These are phyloP conservation scores for Zelostemma sp. DNA, from an alignment of 1,140 invertebrate genomes.

Conservation along the genomic window DNA sequence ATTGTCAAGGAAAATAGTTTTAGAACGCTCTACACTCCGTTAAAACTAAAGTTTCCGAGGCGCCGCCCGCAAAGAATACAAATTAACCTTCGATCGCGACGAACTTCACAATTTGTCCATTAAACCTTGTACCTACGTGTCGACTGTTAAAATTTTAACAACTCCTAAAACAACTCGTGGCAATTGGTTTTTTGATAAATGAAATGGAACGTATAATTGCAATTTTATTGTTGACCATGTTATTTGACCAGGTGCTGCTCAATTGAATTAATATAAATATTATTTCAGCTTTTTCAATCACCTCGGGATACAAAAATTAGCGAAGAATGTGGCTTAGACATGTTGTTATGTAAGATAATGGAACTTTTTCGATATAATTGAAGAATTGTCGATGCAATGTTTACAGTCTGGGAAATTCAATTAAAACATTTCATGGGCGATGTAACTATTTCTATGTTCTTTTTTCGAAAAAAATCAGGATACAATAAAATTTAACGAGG, in stretches of 20 bases:
- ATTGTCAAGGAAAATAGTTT: slow-evolving; percentile 18
- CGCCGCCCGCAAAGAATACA: slow-evolving; percentile 52
- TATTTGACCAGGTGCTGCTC: slow-evolving; percentile 52
- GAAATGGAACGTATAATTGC: no score
- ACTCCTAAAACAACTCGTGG: no score
- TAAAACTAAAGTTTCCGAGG: slow-evolving; percentile 44
- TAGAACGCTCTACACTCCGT: slow-evolving; percentile 13
- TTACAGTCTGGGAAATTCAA: no score
- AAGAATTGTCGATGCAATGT: no score
- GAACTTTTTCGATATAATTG: no score
- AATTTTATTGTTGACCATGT: slow-evolving; percentile 52
- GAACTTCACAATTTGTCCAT: slow-evolving; percentile 28
- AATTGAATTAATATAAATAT: slow-evolving; percentile 29
- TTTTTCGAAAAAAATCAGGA: not conserved
- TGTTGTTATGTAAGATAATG: slow-evolving; percentile 30
- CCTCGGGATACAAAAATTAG: slow-evolving; percentile 5
- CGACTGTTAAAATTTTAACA: no score
- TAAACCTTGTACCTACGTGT: no score
- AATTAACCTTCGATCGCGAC: slow-evolving; percentile 50
- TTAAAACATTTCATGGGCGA: no score
- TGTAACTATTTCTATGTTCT: slow-evolving; percentile 19
- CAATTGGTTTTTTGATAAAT: no score
- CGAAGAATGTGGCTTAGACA: slow-evolving; percentile 20
- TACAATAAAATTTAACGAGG: no score
- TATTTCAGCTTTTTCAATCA: slow-evolving; percentile 18